Percentiles rank a stretch among this genome's conserved stretches.
Conservation (phyloP, 2,113 vertebrate species). For the Megaleporinus macrocephalus region DNA sequence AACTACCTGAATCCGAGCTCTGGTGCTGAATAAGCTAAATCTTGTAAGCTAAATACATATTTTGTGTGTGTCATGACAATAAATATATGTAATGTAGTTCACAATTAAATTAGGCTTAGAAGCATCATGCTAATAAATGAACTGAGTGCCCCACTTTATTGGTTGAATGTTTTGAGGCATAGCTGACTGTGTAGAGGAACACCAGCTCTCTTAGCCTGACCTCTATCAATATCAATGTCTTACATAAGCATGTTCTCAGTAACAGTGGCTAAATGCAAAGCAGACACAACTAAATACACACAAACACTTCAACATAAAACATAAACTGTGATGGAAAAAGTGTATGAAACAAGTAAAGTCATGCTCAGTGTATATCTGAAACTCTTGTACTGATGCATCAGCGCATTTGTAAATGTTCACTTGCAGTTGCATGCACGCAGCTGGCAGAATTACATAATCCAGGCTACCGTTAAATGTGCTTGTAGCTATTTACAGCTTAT, state of each 20-base stretch:
- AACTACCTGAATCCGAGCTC: not conserved
- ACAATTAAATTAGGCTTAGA: not conserved
- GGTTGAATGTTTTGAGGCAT: not conserved
- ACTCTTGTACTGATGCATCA: not conserved
- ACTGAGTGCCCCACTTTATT: not conserved
- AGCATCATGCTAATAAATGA: not conserved
- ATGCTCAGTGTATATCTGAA: not conserved
- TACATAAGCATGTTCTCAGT: not conserved
- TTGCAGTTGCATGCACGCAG: not conserved
- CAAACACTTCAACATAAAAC: not conserved
- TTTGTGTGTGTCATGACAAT: not conserved
- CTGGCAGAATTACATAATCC: not conserved
- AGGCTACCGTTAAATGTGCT: not conserved
- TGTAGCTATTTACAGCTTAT: not conserved
- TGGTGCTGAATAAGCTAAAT: not conserved
- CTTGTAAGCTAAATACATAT: not conserved
- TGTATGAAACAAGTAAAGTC: not conserved
- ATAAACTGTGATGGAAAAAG: not conserved
- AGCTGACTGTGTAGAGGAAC: not conserved
- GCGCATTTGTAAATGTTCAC: not conserved
- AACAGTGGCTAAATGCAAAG: not conserved
- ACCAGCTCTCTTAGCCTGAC: not conserved
- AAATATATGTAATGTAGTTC: too few relatives aligned
- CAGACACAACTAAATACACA: not conserved
- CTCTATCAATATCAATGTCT: not conserved